phyloP scores from a whole-genome alignment of 2,888 invertebrate genomes.

The Lingula anatina region DNA sequence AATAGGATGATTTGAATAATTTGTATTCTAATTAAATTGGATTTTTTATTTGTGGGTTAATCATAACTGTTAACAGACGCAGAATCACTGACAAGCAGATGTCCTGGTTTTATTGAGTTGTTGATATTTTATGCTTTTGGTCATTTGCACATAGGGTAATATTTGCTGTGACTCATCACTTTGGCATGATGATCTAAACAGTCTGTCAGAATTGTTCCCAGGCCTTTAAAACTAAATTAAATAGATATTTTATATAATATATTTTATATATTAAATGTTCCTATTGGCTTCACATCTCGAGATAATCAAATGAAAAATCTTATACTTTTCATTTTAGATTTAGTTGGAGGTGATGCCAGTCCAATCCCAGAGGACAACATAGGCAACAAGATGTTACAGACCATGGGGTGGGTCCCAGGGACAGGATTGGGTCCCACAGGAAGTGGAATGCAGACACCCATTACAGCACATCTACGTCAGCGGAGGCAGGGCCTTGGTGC shows the following conservation, averaged over 20 bases:
- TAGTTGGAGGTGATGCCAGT: constrained; percentile 23
- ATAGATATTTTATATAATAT: no score
- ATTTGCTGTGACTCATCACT: no score
- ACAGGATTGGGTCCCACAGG: constrained; percentile 35
- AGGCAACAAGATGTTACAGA: constrained; percentile 41
- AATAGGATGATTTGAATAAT: no score
- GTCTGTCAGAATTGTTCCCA: no score
- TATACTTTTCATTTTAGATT: constrained; percentile 12
- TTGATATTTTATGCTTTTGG: no score
- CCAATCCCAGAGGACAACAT: constrained; percentile 42
- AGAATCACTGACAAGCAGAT: background rate
- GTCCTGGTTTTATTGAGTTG: no score
- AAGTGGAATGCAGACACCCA: constrained; percentile 30
- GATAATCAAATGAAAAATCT: background rate
- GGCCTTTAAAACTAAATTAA: no score
- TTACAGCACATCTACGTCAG: constrained; percentile 27
- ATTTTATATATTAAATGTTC: background rate
- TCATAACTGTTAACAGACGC: background rate
- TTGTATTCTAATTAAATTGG: no score
- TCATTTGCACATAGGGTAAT: no score
- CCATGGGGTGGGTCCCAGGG: constrained; percentile 46
- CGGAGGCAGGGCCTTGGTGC: constrained; percentile 40
- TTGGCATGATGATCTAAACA: no score
- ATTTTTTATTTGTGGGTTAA: background rate
- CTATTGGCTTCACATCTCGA: background rate